Percentiles rank a stretch among this genome's conserved stretches.
These are phyloP conservation scores for Pempheris klunzingeri DNA, from an alignment of 2,797 vertebrate species.

Conservation along the genomic window DNA sequence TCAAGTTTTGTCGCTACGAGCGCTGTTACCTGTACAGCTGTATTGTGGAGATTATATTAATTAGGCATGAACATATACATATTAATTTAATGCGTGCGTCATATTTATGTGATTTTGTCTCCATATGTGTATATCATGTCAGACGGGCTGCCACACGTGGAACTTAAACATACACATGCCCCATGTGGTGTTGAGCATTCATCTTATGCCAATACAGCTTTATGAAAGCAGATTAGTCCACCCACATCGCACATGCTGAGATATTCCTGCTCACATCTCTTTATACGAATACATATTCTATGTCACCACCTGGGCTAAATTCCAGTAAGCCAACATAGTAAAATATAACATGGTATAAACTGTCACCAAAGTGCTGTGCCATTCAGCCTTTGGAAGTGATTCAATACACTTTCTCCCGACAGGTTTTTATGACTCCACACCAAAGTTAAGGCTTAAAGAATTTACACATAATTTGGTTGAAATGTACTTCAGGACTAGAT, in stretches of 20 bases:
- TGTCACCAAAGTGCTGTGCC: neutral
- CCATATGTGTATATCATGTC: neutral
- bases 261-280: constrained; percentile 21
- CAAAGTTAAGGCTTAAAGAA: neutral
- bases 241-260: constrained; percentile 28
- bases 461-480: constrained; percentile 19
- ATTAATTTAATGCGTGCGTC: neutral
- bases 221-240: constrained; percentile 43
- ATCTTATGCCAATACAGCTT: constrained; percentile 18
- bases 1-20: neutral
- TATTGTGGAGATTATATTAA: neutral
- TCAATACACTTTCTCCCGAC: constrained; percentile 9
- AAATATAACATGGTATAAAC: constrained; percentile 10
- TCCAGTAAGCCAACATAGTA: constrained; percentile 11
- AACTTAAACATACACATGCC: constrained; percentile 11
- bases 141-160: neutral
- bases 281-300: neutral
- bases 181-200: constrained; percentile 15
- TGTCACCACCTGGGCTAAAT: constrained; percentile 16
- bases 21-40: too few species aligned
- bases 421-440: constrained; percentile 2
- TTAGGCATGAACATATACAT: neutral
- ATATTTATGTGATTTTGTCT: constrained; percentile 1
- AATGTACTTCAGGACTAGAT: constrained; percentile 9
- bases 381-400: constrained; percentile 7